Conservation (phyloP, 2,113 vertebrate species). For the Ranitomeya imitator region DNA sequence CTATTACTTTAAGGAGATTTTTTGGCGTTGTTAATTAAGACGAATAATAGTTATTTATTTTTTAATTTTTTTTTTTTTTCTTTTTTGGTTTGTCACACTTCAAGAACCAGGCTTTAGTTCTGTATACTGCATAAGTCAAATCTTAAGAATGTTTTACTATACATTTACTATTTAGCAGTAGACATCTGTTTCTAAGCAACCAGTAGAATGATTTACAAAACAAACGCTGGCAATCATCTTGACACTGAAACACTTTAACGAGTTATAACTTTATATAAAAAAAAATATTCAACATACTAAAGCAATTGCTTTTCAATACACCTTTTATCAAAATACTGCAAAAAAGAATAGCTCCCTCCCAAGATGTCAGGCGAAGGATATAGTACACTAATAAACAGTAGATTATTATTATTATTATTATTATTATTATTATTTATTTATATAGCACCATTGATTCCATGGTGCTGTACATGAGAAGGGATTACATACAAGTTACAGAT, state of each 20-base stretch:
- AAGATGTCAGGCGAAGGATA: background rate
- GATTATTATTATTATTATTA: too few relatives aligned
- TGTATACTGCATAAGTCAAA: too few relatives aligned
- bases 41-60: too few relatives aligned
- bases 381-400: background rate
- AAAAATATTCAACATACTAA: background rate
- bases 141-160: background rate
- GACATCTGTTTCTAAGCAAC: slow-evolving; percentile 12
- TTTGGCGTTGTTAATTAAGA: too few relatives aligned
- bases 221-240: background rate
- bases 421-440: too few relatives aligned
- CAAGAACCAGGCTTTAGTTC: background rate
- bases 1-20: too few relatives aligned
- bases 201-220: background rate
- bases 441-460: too few relatives aligned
- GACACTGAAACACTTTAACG: background rate
- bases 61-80: too few relatives aligned
- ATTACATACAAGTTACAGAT: too few relatives aligned
- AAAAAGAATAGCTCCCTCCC: background rate
- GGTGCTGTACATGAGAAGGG: too few relatives aligned
- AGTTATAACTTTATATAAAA: background rate
- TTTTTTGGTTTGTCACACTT: background rate
- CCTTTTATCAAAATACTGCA: background rate
- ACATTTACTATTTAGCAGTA: background rate
- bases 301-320: background rate